A percentile compares a stretch with the other conserved stretches of the same genome.
These are phyloP conservation scores for Oreonectes daqikongensis DNA, from an alignment of 2,797 vertebrate genomes.

Conservation along the genomic window DNA sequence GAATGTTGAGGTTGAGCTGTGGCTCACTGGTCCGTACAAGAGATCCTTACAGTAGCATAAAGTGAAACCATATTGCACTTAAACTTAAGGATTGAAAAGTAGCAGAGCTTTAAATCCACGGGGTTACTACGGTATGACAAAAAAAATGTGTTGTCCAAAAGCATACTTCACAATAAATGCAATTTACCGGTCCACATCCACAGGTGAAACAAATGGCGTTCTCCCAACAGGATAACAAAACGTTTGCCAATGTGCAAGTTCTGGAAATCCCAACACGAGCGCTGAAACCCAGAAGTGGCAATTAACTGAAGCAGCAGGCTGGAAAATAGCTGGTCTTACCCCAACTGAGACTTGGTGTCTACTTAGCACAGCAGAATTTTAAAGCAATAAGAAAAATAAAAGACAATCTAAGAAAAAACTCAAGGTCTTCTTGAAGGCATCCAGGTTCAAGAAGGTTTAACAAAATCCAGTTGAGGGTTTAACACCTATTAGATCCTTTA, in stretches of 20 bases:
- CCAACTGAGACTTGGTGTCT: constrained; percentile 1
- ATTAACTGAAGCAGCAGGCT: constrained; percentile 68
- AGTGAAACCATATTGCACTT: not conserved
- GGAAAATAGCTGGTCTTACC: constrained; percentile 64
- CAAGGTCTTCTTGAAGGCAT: not conserved
- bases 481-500: not conserved
- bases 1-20: not conserved
- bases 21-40: constrained; percentile 4
- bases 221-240: not conserved
- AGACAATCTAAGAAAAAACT: not conserved
- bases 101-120: not conserved
- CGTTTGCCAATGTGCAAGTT: not conserved
- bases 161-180: not conserved
- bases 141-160: not conserved
- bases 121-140: not conserved
- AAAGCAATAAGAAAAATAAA: not conserved
- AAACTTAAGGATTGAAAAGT: not conserved
- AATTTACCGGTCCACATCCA: constrained; percentile 7
- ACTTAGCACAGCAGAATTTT: not conserved
- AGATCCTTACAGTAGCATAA: not conserved
- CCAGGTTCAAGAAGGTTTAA: not conserved
- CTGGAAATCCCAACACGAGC: constrained; percentile 33
- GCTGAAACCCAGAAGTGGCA: constrained; percentile 65
- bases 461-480: no score
- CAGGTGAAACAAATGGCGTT: not conserved